A percentile compares a stretch with the other conserved stretches of the same genome.
Evolutionary conservation across 2,888 invertebrate species (phyloP).

Genomic region (Ryuthela nishihirai): DNA sequence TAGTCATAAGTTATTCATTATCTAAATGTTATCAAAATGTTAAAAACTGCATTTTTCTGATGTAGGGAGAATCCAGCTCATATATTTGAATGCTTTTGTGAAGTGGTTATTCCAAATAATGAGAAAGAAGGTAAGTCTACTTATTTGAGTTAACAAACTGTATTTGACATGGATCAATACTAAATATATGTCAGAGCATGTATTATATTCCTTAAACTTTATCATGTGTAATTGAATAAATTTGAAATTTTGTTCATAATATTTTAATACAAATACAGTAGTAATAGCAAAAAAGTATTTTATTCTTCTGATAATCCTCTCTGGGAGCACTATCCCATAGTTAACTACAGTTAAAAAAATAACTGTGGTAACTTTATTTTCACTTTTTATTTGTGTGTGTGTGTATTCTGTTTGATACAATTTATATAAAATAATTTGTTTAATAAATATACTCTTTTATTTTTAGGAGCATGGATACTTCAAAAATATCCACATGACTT

Average conservation of each 20-base stretch:
- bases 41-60: no score
- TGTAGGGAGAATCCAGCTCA: slow-evolving; percentile 33
- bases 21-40: no score
- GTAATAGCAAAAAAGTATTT: no score
- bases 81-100: slow-evolving; percentile 37
- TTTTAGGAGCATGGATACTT: slow-evolving; percentile 39
- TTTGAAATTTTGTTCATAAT: no score
- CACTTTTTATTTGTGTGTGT: background rate
- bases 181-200: background rate
- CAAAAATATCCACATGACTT: slow-evolving; percentile 47
- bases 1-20: no score
- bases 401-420: background rate
- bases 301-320: no score
- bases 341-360: no score
- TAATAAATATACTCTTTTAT: slow-evolving; percentile 4
- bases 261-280: no score
- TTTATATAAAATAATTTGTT: background rate
- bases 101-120: slow-evolving; percentile 32
- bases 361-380: no score
- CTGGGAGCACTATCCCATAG: no score
- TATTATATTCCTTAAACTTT: no score
- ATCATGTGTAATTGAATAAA: no score
- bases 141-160: background rate
- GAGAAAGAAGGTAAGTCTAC: slow-evolving; percentile 17
- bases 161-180: background rate